Percentiles rank a stretch among this genome's conserved stretches.
Evolutionary conservation across 2,113 vertebrate genomes (phyloP).

Genomic region (Paralichthys olivaceus): DNA sequence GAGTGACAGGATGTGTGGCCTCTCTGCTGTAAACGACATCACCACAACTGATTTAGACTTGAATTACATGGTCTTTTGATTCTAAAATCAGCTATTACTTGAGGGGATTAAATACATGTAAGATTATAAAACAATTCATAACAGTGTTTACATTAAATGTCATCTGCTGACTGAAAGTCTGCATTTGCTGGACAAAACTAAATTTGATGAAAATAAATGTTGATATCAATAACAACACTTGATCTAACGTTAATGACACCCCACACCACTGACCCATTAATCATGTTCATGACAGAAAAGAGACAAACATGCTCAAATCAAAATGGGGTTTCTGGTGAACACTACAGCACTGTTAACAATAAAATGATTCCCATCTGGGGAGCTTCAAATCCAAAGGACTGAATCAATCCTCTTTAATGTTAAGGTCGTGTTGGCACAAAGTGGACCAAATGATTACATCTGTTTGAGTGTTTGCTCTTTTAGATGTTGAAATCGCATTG

Average conservation of each 20-base stretch:
- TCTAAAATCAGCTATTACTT: no score
- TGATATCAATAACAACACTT: constrained; percentile 28
- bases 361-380: constrained; percentile 73
- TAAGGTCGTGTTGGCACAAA: constrained; percentile 61
- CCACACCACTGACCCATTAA: constrained; percentile 18
- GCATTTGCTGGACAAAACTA: constrained; percentile 17
- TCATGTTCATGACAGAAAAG: constrained; percentile 46
- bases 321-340: constrained; percentile 37
- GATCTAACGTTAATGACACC: constrained; percentile 38
- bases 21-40: background rate
- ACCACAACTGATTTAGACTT: background rate
- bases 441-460: constrained; percentile 60
- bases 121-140: constrained; percentile 46
- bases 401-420: constrained; percentile 65
- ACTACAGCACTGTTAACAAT: constrained; percentile 37
- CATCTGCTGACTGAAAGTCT: constrained; percentile 10
- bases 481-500: constrained; percentile 56
- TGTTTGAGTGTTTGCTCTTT: constrained; percentile 60
- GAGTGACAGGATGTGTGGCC: background rate
- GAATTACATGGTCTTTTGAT: background rate
- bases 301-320: constrained; percentile 53
- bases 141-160: constrained; percentile 36
- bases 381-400: constrained; percentile 61
- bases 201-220: constrained; percentile 34
- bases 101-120: constrained; percentile 33